Conservation (phyloP, 2,797 vertebrate genomes). For the Scarus forsteni region DNA sequence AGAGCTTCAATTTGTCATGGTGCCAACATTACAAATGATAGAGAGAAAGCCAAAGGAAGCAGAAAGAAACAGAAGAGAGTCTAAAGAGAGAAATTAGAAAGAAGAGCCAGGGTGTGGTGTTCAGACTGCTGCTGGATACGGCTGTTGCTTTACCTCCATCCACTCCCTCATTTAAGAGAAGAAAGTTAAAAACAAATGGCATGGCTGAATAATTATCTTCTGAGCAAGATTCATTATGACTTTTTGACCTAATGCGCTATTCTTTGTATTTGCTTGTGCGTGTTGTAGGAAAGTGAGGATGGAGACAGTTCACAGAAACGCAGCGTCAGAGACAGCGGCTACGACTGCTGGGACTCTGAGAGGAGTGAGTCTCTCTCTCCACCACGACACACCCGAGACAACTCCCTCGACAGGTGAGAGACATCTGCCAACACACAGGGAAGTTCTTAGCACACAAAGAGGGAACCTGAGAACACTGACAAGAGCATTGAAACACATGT, state of each 20-base stretch:
- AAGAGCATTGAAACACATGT: conserved; percentile 1
- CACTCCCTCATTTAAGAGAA: too few species aligned
- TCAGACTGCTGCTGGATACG: too few species aligned
- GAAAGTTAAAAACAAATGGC: too few species aligned
- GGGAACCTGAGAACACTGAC: background rate
- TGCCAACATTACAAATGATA: too few species aligned
- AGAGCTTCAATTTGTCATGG: too few species aligned
- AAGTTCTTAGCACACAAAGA: background rate
- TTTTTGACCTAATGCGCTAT: background rate
- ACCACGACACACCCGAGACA: conserved; percentile 92
- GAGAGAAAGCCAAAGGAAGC: too few species aligned
- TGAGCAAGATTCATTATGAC: background rate
- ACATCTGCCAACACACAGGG: conserved; percentile 33
- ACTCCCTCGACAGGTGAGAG: conserved; percentile 93
- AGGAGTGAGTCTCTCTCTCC: conserved; percentile 96
- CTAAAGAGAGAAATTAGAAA: too few species aligned
- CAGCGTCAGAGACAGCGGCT: conserved; percentile 94
- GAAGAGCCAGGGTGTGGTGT: too few species aligned
- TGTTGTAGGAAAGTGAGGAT: conserved; percentile 89
- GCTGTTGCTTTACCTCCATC: too few species aligned
- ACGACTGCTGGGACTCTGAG: conserved; percentile 98
- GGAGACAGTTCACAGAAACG: conserved; percentile 89
- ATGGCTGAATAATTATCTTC: too few species aligned
- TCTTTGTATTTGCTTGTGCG: conserved; percentile 6
- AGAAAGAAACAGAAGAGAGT: too few species aligned